A percentile compares a stretch with the other conserved stretches of the same genome.
Evolutionary conservation across 1,140 invertebrate genomes (phyloP).

Genomic region (Macrobrachium rosenbergii): DNA sequence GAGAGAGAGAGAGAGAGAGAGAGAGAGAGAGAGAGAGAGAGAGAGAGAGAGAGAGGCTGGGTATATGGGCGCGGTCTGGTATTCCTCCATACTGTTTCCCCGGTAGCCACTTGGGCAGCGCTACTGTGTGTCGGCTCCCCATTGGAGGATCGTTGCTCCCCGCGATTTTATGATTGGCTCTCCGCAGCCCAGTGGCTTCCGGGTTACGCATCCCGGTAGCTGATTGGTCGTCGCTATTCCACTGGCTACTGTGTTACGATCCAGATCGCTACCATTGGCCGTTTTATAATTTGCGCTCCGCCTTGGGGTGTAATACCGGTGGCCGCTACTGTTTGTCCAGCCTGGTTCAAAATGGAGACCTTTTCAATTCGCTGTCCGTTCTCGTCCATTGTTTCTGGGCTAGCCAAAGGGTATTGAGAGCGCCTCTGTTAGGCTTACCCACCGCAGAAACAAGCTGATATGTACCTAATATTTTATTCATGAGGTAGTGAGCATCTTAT

Average conservation of each 20-base stretch:
- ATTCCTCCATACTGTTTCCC: conserved; percentile 58
- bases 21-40: background rate
- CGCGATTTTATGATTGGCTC: conserved; percentile 60
- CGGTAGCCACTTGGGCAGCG: conserved; percentile 59
- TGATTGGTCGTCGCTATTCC: conserved; percentile 51
- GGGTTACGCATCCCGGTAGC: conserved; percentile 56
- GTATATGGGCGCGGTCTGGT: background rate
- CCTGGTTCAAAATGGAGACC: too few relatives aligned
- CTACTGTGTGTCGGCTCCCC: conserved; percentile 58
- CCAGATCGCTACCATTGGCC: conserved; percentile 58
- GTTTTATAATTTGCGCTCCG: conserved; percentile 29
- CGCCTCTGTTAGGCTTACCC: too few relatives aligned
- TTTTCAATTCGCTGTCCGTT: too few relatives aligned
- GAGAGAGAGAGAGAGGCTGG: background rate
- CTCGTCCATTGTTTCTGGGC: too few relatives aligned
- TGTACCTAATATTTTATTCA: too few relatives aligned
- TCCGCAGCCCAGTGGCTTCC: conserved; percentile 58
- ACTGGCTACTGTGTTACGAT: conserved; percentile 53
- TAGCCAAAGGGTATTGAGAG: too few relatives aligned
- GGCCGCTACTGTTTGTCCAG: conserved; percentile 31
- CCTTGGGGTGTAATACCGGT: conserved; percentile 42
- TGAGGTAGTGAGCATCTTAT: too few relatives aligned
- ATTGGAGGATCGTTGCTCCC: conserved; percentile 61
- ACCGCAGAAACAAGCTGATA: too few relatives aligned
- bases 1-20: background rate